A percentile compares a stretch with the other conserved stretches of the same genome.
Conservation (phyloP, 92 coral and sea anemone genomes). For the Porites evermanni region DNA sequence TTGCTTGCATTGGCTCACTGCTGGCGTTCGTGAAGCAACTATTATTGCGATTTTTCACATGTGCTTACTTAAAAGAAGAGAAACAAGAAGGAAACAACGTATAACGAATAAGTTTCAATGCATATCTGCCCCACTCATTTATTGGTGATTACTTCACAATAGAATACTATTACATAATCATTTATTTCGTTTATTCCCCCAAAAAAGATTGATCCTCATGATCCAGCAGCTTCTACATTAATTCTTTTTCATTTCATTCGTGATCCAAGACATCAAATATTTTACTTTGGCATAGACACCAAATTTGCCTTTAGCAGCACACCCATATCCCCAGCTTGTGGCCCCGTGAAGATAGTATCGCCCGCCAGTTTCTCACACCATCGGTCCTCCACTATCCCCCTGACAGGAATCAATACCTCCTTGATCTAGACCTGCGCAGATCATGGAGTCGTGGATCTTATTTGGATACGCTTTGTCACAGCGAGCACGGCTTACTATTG, state of each 20-base stretch:
- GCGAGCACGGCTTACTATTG: slow-evolving; percentile 59
- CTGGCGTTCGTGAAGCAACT: too few relatives aligned
- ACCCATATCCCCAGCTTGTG: slow-evolving; percentile 77
- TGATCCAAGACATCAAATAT: slow-evolving; percentile 29
- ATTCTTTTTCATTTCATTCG: slow-evolving; percentile 9
- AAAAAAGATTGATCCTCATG: background rate
- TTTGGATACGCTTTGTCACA: slow-evolving; percentile 61
- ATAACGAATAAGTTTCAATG: background rate
- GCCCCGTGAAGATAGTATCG: slow-evolving; percentile 69
- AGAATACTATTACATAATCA: background rate
- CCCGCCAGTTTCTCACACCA: slow-evolving; percentile 79
- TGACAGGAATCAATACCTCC: slow-evolving; percentile 81
- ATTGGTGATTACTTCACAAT: background rate
- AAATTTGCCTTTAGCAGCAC: slow-evolving; percentile 70
- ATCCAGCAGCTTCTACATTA: background rate
- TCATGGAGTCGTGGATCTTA: slow-evolving; percentile 76
- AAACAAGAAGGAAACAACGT: too few relatives aligned
- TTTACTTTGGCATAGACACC: slow-evolving; percentile 78
- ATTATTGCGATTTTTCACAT: too few relatives aligned
- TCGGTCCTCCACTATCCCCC: slow-evolving; percentile 88
- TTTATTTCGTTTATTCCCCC: background rate
- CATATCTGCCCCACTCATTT: background rate
- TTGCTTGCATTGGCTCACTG: too few relatives aligned
- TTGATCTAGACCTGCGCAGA: slow-evolving; percentile 68
- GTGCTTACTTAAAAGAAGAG: too few relatives aligned